Percentiles rank a stretch among this genome's conserved stretches.
phyloP scores from a whole-genome alignment of 2,113 vertebrate genomes.

The Archilochus colubris region DNA sequence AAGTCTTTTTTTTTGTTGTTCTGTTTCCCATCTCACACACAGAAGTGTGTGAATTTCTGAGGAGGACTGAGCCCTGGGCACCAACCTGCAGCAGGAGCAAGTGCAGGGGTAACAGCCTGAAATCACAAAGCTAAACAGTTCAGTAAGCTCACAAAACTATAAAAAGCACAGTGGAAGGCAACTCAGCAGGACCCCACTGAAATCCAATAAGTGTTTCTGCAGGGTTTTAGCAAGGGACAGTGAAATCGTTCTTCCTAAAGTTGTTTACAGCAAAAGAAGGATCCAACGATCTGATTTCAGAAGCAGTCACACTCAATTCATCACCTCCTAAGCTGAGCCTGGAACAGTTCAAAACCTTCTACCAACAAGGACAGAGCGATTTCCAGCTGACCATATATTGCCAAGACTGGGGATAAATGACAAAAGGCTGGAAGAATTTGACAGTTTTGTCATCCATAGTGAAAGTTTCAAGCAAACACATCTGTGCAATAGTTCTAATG shows the following conservation, averaged over 20 bases:
- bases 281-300: not conserved
- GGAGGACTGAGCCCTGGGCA: not conserved
- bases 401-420: not conserved
- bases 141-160: not conserved
- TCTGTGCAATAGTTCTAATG: slow-evolving; percentile 61
- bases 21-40: not conserved
- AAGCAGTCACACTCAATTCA: not conserved
- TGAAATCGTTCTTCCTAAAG: not conserved
- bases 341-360: not conserved
- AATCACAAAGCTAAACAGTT: not conserved
- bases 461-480: slow-evolving; percentile 70
- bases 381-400: slow-evolving; percentile 37
- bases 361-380: not conserved
- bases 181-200: not conserved
- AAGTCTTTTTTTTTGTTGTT: not conserved
- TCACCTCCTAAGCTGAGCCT: not conserved
- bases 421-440: slow-evolving; percentile 27
- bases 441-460: slow-evolving; percentile 56
- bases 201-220: not conserved
- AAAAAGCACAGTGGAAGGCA: not conserved
- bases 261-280: not conserved
- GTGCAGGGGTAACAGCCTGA: not conserved
- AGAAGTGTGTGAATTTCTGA: not conserved
- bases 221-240: not conserved
- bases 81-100: not conserved